These are phyloP conservation scores for Philypnodon macrostomus DNA, from an alignment of 2,797 vertebrate species.

Conservation along the genomic window DNA sequence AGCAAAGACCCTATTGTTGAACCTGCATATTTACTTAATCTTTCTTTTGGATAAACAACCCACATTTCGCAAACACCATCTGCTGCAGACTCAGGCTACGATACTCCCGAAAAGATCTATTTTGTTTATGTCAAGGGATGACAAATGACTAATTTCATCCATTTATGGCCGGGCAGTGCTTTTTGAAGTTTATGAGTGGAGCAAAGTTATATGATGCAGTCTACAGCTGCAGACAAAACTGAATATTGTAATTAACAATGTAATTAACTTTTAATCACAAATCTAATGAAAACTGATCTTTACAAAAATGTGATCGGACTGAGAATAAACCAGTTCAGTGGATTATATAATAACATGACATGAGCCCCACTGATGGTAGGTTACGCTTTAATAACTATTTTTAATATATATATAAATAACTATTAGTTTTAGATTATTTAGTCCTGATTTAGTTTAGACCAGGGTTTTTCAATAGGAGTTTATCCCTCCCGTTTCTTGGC, in stretches of 20 bases:
- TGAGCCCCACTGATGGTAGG: too few relatives aligned
- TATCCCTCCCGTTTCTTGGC: too few relatives aligned
- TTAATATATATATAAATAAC: too few relatives aligned
- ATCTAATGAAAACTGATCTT: constrained; percentile 30
- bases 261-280: constrained; percentile 33
- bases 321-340: constrained; percentile 21
- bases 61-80: constrained; percentile 5
- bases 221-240: constrained; percentile 16
- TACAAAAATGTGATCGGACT: constrained; percentile 26
- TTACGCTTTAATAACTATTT: too few relatives aligned
- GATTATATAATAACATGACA: constrained; percentile 51
- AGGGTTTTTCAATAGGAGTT: too few relatives aligned
- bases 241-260: constrained; percentile 38
- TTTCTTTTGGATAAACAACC: constrained; percentile 6
- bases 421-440: too few relatives aligned
- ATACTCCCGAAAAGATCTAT: constrained; percentile 9
- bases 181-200: neutral
- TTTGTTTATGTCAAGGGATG: constrained; percentile 5
- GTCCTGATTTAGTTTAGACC: too few relatives aligned
- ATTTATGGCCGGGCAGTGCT: constrained; percentile 7
- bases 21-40: neutral
- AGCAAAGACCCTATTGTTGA: neutral
- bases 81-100: constrained; percentile 7
- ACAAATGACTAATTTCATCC: constrained; percentile 11
- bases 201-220: constrained; percentile 10